Percentiles rank a stretch among this genome's conserved stretches.
These are phyloP conservation scores for Antechinus flavipes DNA, from an alignment of 2,113 vertebrate species.

Conservation along the genomic window DNA sequence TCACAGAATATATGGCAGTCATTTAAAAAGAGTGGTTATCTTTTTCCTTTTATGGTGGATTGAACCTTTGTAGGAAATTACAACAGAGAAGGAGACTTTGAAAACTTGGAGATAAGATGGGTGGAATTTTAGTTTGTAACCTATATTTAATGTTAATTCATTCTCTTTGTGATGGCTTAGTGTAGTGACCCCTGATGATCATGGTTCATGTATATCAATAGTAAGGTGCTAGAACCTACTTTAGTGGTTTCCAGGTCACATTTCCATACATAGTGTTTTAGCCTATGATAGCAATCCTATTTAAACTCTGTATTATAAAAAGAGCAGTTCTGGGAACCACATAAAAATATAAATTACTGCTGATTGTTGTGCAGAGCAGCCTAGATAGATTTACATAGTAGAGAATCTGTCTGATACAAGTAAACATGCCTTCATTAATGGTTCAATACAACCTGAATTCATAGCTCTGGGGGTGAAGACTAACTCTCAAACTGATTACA, in stretches of 20 bases:
- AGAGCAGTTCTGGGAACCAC: neutral
- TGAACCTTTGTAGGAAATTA: neutral
- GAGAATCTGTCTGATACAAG: neutral
- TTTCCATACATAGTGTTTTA: slow-evolving; percentile 26
- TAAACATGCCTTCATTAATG: neutral
- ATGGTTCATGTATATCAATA: neutral
- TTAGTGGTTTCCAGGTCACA: neutral
- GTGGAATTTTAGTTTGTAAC: neutral
- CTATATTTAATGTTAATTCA: neutral
- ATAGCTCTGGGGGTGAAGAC: neutral
- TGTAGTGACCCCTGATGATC: neutral
- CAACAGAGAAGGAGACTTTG: neutral
- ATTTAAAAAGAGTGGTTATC: neutral
- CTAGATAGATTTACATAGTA: neutral
- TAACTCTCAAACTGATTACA: neutral
- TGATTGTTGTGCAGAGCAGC: neutral
- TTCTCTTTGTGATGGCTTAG: slow-evolving; percentile 9
- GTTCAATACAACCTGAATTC: neutral
- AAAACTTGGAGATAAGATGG: neutral
- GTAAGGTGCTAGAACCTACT: neutral
- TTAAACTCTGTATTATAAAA: neutral
- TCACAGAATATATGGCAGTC: neutral
- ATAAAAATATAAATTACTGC: neutral
- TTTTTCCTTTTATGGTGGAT: slow-evolving; percentile 35
- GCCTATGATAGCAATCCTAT: neutral